Conservation (phyloP, 2,888 invertebrate species). For the Onchidella celtica region DNA sequence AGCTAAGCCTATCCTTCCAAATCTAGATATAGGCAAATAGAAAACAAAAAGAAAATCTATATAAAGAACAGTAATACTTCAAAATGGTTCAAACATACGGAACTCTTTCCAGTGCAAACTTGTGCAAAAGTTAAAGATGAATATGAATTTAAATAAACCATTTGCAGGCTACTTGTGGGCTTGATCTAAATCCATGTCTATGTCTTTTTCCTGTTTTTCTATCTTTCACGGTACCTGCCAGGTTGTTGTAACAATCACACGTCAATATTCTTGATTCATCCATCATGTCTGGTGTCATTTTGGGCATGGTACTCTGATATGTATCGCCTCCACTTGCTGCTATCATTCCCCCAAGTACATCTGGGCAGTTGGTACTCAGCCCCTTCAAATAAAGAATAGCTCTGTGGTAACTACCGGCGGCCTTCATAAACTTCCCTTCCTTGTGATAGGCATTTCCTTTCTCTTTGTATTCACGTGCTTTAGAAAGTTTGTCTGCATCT, state of each 20-base stretch:
- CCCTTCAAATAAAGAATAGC: conserved; percentile 74
- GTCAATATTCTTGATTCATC: conserved; percentile 62
- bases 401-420: conserved; percentile 76
- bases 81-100: too few relatives aligned
- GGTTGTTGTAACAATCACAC: conserved; percentile 76
- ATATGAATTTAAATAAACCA: too few relatives aligned
- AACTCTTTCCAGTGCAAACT: too few relatives aligned
- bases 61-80: too few relatives aligned
- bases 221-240: conserved; percentile 72
- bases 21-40: too few relatives aligned
- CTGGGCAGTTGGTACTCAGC: conserved; percentile 36
- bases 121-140: too few relatives aligned
- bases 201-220: too few relatives aligned
- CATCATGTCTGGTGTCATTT: conserved; percentile 58
- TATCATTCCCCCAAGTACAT: conserved; percentile 52
- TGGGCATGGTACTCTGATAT: conserved; percentile 48
- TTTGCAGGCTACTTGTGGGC: too few relatives aligned
- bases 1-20: too few relatives aligned
- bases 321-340: conserved; percentile 53
- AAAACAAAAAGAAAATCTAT: too few relatives aligned
- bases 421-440: conserved; percentile 54
- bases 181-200: too few relatives aligned
- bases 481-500: conserved; percentile 59
- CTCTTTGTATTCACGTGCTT: conserved; percentile 69
- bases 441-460: conserved; percentile 75